Conservation (phyloP, 2,888 invertebrate genomes). For the Zele albiditarsus region DNA sequence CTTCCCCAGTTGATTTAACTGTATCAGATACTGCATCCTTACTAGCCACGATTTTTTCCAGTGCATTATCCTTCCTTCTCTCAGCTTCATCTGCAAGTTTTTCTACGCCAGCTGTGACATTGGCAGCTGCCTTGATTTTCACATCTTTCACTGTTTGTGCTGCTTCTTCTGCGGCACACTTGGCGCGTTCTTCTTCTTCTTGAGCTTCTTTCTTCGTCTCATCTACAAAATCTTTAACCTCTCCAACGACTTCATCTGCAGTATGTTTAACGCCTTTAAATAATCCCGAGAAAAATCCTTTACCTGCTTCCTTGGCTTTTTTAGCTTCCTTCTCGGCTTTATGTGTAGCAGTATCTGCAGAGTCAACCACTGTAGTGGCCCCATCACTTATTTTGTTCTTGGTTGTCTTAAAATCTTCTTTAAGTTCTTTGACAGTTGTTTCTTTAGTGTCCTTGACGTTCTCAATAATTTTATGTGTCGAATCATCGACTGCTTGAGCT, state of each 20-base stretch:
- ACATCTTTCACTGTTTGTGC: slow-evolving; percentile 52
- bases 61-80: slow-evolving; percentile 73
- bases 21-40: slow-evolving; percentile 65
- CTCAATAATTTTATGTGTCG: background rate
- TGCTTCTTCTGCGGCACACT: slow-evolving; percentile 44
- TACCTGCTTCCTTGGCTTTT: slow-evolving; percentile 49
- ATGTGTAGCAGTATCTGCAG: slow-evolving; percentile 39
- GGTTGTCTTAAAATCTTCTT: slow-evolving; percentile 40
- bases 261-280: slow-evolving; percentile 54
- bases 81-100: slow-evolving; percentile 73
- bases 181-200: slow-evolving; percentile 48
- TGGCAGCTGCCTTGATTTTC: slow-evolving; percentile 53
- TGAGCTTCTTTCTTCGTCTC: slow-evolving; percentile 50
- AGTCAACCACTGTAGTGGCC: slow-evolving; percentile 11
- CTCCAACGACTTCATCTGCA: slow-evolving; percentile 46
- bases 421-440: slow-evolving; percentile 31
- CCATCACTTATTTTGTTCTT: slow-evolving; percentile 49
- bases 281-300: slow-evolving; percentile 51
- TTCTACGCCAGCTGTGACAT: slow-evolving; percentile 26
- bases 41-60: slow-evolving; percentile 63
- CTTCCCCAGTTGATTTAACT: slow-evolving; percentile 60
- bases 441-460: background rate
- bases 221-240: slow-evolving; percentile 49
- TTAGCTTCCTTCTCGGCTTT: slow-evolving; percentile 47
- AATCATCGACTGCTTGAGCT: background rate